Evolutionary conservation across 2,888 invertebrate species (phyloP), one percentile per base, ranked within the genome.

Genomic region (Leucophora obtusa): DNA sequence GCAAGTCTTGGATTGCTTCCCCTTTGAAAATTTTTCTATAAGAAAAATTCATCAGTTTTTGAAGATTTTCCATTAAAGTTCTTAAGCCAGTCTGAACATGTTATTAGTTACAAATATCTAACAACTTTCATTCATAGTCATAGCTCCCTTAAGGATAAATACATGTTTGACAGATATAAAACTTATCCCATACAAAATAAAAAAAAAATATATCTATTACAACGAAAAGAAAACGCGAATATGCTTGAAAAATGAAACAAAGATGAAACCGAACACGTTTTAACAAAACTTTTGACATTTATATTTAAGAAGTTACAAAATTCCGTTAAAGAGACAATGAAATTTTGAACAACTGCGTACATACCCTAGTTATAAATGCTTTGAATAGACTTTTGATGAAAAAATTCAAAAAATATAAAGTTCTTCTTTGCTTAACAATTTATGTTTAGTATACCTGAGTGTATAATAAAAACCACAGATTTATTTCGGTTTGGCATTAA

Each of bases 271-370:
- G 51, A 54, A 74, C 68, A 74, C 60, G 68, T 74, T 74, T 60
- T 54, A 56, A 28, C 60, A 53, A 68, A 74, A 74, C 54, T 74
- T 74, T 74, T 74, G 68, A 74, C 74, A 74, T 68, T 74, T 74
- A 15, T 60, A 68, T 65, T 65, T 51, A 56, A 65, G 51, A 53
- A 35, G 43, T 47, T 35, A 24, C 54, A 54, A 54, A 53, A 21
- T 54, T n/a, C 6, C n/a, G n/a, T 47, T n/a, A 47, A 38, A 11
- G 2, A 38, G 8, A 38, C 38, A 38, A 38, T 38, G 38, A 38
- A 38, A 38, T 38, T 9, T 38, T 38, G 2, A 11, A 38, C 11
- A 38, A 38, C 43, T 47, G 43, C 43, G 43, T 47, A 47, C 14
- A 38, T 28, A 28, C 6, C 7, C 6, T 28, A 6, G 1, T 7